Conservation (phyloP, 2,797 vertebrate species). For the Brachymystax lenok region DNA sequence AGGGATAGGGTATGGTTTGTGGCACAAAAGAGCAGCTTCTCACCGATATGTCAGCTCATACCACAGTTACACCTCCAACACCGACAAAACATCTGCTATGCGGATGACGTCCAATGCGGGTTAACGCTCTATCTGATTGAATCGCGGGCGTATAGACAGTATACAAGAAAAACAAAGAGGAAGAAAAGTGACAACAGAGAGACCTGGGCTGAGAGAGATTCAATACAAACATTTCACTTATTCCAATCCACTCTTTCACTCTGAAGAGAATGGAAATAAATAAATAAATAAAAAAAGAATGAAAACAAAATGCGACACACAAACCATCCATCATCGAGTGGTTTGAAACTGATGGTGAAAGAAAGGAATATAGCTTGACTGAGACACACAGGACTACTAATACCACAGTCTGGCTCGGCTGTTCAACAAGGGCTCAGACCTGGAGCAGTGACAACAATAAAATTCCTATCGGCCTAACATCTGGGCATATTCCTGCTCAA, state of each 20-base stretch:
- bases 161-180: conserved; percentile 41
- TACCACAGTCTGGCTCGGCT: conserved; percentile 3
- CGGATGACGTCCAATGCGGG: too few relatives aligned
- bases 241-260: conserved; percentile 14
- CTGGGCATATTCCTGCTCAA: conserved; percentile 27
- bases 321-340: conserved; percentile 56
- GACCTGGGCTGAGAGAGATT: conserved; percentile 46
- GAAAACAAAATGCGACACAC: conserved; percentile 42
- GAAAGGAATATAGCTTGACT: conserved; percentile 53
- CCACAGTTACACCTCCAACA: too few relatives aligned
- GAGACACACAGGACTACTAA: conserved; percentile 33
- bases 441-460: conserved; percentile 59
- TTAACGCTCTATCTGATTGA: too few relatives aligned
- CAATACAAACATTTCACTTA: conserved; percentile 38
- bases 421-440: conserved; percentile 37
- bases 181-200: conserved; percentile 35
- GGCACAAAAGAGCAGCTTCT: too few relatives aligned
- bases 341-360: conserved; percentile 45
- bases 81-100: too few relatives aligned
- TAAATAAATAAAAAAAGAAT: conserved; percentile 8
- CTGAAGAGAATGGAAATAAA: conserved; percentile 38
- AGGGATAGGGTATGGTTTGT: too few relatives aligned
- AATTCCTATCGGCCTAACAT: conserved; percentile 63
- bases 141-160: conserved; percentile 39
- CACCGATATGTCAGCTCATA: too few relatives aligned